phyloP scores from a whole-genome alignment of 2,888 invertebrate genomes.

The Spilarctia lutea region DNA sequence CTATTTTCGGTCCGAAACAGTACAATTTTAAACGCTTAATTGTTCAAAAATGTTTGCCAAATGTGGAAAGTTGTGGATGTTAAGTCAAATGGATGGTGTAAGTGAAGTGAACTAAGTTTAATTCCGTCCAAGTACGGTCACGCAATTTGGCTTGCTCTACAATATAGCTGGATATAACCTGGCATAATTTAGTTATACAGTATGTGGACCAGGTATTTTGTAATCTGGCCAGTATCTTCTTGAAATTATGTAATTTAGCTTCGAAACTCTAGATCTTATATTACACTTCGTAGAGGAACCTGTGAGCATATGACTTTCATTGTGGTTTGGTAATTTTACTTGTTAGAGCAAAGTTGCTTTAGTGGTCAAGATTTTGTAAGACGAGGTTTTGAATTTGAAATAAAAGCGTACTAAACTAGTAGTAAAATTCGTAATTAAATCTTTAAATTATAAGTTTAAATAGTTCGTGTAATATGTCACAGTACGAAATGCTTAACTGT shows the following conservation, averaged over 20 bases:
- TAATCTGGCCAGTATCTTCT: conserved; percentile 14
- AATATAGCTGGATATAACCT: conserved; percentile 10
- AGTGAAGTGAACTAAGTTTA: conserved; percentile 37
- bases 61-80: conserved; percentile 62
- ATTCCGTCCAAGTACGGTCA: conserved; percentile 24
- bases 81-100: conserved; percentile 50
- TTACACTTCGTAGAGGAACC: neutral
- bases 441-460: neutral
- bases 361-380: neutral
- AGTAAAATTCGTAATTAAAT: neutral
- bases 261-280: conserved; percentile 13
- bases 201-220: conserved; percentile 18
- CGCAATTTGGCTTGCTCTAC: conserved; percentile 19
- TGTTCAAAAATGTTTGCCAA: conserved; percentile 65
- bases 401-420: neutral
- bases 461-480: neutral
- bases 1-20: conserved; percentile 44
- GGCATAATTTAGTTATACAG: conserved; percentile 17
- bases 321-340: conserved; percentile 3
- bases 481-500: neutral
- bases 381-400: neutral
- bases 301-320: neutral
- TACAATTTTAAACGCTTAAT: conserved; percentile 65
- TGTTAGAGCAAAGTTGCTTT: neutral
- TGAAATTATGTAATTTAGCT: conserved; percentile 14